Percentiles rank a stretch among this genome's conserved stretches.
Conservation (phyloP, 1,140 invertebrate species). For the Rhagoletis pomonella region DNA sequence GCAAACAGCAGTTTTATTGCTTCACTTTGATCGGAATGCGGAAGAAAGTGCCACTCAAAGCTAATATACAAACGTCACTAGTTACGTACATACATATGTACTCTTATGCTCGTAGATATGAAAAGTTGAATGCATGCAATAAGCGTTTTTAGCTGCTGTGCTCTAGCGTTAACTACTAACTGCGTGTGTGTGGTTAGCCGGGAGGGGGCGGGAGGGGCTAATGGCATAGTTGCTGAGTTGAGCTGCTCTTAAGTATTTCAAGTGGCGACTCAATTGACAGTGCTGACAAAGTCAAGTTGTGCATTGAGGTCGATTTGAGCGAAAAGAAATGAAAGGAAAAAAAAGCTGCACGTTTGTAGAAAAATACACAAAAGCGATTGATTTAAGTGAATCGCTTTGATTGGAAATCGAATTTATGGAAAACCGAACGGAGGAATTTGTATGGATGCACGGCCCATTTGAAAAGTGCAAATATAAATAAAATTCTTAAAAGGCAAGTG, state of each 20-base stretch:
- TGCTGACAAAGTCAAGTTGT: constrained; percentile 44
- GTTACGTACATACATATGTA: neutral
- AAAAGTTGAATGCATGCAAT: constrained; percentile 6
- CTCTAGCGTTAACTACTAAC: neutral
- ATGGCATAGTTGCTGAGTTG: constrained; percentile 17
- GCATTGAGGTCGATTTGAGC: constrained; percentile 42
- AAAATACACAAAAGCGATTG: constrained; percentile 48
- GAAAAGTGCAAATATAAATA: too few species aligned
- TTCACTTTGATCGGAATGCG: constrained; percentile 38
- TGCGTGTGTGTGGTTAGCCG: constrained; percentile 13
- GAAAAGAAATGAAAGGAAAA: neutral
- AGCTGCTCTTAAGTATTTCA: constrained; percentile 8
- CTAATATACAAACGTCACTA: constrained; percentile 11
- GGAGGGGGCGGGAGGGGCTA: neutral
- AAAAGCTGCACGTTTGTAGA: neutral
- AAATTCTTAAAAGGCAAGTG: too few species aligned
- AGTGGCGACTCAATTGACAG: constrained; percentile 7
- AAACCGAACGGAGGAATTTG: neutral
- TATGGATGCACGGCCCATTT: neutral
- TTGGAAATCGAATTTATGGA: constrained; percentile 33
- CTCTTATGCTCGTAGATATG: neutral
- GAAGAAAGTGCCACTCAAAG: constrained; percentile 49
- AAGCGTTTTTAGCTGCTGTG: neutral
- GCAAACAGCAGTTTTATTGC: constrained; percentile 23
- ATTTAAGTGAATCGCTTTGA: constrained; percentile 34